Percentiles rank a stretch among this genome's conserved stretches.
phyloP scores from a whole-genome alignment of 1,140 invertebrate species.

The Zophobas morio region DNA sequence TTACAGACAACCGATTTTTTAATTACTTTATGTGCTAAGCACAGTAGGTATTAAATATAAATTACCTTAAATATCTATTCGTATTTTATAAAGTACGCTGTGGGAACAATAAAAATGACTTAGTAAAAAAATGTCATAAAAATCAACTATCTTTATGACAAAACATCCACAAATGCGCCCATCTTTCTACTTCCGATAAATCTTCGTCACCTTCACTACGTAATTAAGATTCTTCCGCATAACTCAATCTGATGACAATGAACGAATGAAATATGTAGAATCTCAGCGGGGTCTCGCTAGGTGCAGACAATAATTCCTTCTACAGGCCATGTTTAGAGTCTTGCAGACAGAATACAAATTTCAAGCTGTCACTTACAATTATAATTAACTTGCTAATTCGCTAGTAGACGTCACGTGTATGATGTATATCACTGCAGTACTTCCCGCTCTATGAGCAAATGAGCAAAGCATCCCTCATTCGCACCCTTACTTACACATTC shows the following conservation, averaged over 20 bases:
- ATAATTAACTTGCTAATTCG: slow-evolving; percentile 64
- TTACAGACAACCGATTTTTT: no score
- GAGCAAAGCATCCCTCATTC: slow-evolving; percentile 47
- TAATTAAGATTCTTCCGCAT: no score
- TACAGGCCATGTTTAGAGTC: slow-evolving; percentile 46
- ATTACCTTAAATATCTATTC: no score
- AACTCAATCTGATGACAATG: background rate
- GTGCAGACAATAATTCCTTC: slow-evolving; percentile 34
- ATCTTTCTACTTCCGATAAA: no score
- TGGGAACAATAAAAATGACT: no score
- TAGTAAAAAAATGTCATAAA: no score
- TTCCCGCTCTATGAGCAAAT: slow-evolving; percentile 41
- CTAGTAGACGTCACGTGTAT: slow-evolving; percentile 51
- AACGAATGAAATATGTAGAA: slow-evolving; percentile 29
- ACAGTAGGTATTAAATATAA: no score
- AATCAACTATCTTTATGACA: no score
- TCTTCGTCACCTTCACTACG: no score
- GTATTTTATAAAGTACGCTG: no score
- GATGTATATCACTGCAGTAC: slow-evolving; percentile 50
- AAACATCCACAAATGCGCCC: no score
- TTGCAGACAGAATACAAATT: slow-evolving; percentile 58
- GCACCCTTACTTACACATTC: slow-evolving; percentile 35
- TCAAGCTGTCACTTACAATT: slow-evolving; percentile 61
- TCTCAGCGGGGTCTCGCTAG: slow-evolving; percentile 9
- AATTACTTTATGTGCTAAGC: no score